phyloP scores from a whole-genome alignment of 2,888 invertebrate species.

The Coelogynopora nodosa region DNA sequence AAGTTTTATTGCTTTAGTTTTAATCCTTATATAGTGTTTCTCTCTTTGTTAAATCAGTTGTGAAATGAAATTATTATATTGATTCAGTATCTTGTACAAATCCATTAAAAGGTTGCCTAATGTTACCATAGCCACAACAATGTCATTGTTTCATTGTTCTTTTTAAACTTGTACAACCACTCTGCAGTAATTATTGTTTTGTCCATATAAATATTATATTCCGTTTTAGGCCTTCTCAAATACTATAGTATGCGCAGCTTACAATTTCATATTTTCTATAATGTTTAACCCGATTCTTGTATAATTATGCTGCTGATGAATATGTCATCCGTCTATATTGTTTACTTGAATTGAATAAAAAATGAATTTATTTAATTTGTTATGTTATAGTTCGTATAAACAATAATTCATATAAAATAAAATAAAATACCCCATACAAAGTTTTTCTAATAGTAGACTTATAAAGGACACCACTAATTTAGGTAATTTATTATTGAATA shows the following conservation, averaged over 20 bases:
- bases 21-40: background rate
- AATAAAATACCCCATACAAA: too few species aligned
- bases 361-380: background rate
- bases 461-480: too few species aligned
- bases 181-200: background rate
- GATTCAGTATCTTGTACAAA: background rate
- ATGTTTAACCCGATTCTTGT: conserved; percentile 5
- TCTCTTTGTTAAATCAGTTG: background rate
- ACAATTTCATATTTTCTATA: conserved; percentile 9
- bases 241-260: background rate
- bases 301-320: conserved; percentile 17
- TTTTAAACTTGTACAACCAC: background rate
- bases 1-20: background rate
- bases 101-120: background rate
- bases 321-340: background rate
- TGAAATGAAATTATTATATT: background rate
- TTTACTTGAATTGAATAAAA: conserved; percentile 18
- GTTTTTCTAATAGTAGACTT: too few species aligned
- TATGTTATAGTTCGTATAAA: too few species aligned
- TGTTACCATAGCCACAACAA: too few species aligned
- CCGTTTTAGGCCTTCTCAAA: background rate
- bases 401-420: too few species aligned
- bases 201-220: background rate
- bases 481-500: too few species aligned
- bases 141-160: background rate